Conservation (phyloP, 2,888 invertebrate genomes). For the Conus canariensis region DNA sequence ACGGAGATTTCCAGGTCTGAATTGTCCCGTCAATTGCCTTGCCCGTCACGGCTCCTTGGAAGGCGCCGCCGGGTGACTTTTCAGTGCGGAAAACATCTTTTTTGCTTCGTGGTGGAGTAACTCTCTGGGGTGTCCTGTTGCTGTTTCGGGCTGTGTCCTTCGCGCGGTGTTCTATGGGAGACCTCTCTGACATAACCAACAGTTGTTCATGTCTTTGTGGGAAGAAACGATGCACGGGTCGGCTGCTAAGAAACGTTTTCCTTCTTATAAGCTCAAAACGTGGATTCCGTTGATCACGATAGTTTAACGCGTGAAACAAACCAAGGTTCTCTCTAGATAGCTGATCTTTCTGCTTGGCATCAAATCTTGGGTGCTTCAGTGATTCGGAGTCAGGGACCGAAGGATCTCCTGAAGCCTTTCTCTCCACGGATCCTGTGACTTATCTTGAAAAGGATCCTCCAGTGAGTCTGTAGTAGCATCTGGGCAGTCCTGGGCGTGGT, state of each 20-base stretch:
- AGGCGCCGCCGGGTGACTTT: not conserved
- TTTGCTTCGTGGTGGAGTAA: not conserved
- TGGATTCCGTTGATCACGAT: not conserved
- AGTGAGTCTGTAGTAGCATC: not conserved
- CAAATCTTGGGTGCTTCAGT: not conserved
- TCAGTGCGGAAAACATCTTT: not conserved
- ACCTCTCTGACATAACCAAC: constrained; percentile 7
- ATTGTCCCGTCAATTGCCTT: not conserved
- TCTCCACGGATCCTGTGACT: not conserved
- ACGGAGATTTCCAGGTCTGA: not conserved
- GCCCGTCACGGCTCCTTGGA: not conserved
- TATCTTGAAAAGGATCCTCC: not conserved
- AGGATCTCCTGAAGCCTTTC: not conserved
- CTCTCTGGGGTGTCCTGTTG: not conserved
- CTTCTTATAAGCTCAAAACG: not conserved
- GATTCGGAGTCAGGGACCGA: not conserved
- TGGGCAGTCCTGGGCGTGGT: not conserved
- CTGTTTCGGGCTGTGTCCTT: not conserved
- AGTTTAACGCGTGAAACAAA: not conserved
- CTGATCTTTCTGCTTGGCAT: not conserved
- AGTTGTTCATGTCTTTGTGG: not conserved
- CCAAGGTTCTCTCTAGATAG: not conserved
- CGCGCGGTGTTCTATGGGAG: not conserved
- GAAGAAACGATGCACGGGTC: not conserved
- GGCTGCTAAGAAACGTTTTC: not conserved